phyloP scores from a whole-genome alignment of 2,113 vertebrate genomes.

The Corynorhinus townsendii region DNA sequence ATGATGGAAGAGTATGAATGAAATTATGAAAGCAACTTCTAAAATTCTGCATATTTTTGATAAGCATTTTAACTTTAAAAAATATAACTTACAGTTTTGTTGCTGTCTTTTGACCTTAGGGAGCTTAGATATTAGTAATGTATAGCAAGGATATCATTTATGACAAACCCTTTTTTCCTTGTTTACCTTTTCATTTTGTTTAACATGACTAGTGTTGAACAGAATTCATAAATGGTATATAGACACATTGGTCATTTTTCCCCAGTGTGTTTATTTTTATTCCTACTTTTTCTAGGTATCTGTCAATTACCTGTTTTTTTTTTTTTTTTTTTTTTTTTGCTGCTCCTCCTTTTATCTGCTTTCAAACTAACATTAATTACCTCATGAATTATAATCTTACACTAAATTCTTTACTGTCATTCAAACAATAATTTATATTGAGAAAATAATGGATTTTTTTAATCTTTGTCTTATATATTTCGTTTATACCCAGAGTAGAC shows the following conservation, averaged over 20 bases:
- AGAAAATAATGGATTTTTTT: constrained; percentile 17
- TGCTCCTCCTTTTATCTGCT: not conserved
- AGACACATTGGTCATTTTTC: not conserved
- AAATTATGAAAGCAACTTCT: constrained; percentile 18
- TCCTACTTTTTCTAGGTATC: not conserved
- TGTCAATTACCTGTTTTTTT: not conserved
- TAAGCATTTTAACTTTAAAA: not conserved
- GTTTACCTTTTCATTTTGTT: not conserved
- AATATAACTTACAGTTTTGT: not conserved
- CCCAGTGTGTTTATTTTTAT: constrained; percentile 8
- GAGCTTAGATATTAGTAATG: not conserved
- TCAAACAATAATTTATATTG: constrained; percentile 22
- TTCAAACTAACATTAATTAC: constrained; percentile 33
- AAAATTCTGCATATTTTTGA: not conserved
- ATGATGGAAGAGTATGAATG: not conserved
- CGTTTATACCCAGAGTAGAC: constrained; percentile 1
- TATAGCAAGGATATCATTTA: not conserved
- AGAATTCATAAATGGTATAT: constrained; percentile 6
- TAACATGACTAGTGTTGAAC: not conserved
- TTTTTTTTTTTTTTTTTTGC: not conserved
- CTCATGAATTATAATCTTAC: not conserved
- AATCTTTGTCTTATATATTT: not conserved
- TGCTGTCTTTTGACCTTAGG: constrained; percentile 7
- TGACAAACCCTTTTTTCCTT: not conserved
- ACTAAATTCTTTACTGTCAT: not conserved